These are phyloP conservation scores for Rhinopomastus cyanomelas DNA, from an alignment of 2,113 vertebrate species.

Conservation along the genomic window DNA sequence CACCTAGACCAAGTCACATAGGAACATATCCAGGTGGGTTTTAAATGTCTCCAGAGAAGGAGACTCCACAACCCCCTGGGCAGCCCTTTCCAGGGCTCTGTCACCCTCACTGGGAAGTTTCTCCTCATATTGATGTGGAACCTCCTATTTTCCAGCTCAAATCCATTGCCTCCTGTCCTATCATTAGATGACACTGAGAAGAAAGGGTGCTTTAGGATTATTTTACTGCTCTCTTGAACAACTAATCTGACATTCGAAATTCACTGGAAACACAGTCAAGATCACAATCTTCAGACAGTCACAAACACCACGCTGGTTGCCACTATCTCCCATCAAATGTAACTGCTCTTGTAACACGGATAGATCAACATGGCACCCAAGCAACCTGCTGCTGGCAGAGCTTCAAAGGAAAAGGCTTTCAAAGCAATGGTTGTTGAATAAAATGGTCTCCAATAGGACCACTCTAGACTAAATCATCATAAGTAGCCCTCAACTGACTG, in stretches of 20 bases:
- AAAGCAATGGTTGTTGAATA: background rate
- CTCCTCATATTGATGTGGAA: no score
- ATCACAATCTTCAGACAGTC: background rate
- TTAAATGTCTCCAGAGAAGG: no score
- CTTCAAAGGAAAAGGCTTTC: background rate
- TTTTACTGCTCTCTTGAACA: background rate
- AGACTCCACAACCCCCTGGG: no score
- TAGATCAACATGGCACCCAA: background rate
- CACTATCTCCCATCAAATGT: background rate
- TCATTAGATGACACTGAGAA: no score
- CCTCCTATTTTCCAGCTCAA: no score
- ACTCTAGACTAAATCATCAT: background rate
- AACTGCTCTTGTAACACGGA: background rate
- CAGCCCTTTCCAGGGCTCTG: no score
- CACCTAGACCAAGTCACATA: no score
- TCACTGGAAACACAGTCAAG: background rate
- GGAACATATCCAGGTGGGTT: no score
- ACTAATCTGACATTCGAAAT: constrained; percentile 1
- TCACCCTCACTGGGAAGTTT: no score
- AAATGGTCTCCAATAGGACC: background rate
- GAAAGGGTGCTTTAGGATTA: background rate
- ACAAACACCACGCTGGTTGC: background rate
- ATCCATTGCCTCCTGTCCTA: no score
- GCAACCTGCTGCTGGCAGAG: background rate
- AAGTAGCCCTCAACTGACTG: background rate